Evolutionary conservation across 1,140 invertebrate species (phyloP), one percentile per base, ranked within the genome.

Genomic region (Anastrepha ludens): DNA sequence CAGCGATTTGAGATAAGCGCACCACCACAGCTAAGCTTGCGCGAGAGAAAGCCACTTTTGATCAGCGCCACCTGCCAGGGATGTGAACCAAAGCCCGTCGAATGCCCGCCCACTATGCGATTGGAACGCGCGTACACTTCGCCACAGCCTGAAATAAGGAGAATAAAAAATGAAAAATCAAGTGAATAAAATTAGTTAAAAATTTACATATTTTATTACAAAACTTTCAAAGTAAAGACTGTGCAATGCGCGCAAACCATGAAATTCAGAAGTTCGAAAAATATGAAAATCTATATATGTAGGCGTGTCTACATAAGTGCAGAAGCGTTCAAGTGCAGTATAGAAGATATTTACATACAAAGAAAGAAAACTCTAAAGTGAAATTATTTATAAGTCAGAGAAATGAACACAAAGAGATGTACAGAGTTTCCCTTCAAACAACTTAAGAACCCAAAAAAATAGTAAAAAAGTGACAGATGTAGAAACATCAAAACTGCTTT

Each of bases 21-120:
- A 4, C 97, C 98, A 2, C 98, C 98, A 91, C 98, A 98, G 2
- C 97, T 97, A 3, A 98, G 95, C 91, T 98, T 97, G 91, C 98
- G 97, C 67, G 96, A 96, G 13, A 98, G 94, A 90, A 98, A 98
- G 58, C 97, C 97, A 50, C 97, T 97, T 93, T 98, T 99, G 87
- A 98, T 98, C 47, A 99, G 96, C 8, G 98, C 98, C 39, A 97
- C 98, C 95, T 98, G 97, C 98, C 98, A 99, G n/a, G 98, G 98
- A 94, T 98, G 97, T 62, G 97, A 97, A 6, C 97, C 98, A 91
- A 98, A 98, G 87, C 96, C 96, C 0, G 97, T 96, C 65, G 97
- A 96, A 90, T 98, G 97, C 1, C 98, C 98, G n/a, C 98, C 98
- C 1, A 99, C 98, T 88, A 99, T 98, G 89, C 98, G 95, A 91